Conservation (phyloP, 1,140 invertebrate species). For the Calliopsis andreniformis region DNA sequence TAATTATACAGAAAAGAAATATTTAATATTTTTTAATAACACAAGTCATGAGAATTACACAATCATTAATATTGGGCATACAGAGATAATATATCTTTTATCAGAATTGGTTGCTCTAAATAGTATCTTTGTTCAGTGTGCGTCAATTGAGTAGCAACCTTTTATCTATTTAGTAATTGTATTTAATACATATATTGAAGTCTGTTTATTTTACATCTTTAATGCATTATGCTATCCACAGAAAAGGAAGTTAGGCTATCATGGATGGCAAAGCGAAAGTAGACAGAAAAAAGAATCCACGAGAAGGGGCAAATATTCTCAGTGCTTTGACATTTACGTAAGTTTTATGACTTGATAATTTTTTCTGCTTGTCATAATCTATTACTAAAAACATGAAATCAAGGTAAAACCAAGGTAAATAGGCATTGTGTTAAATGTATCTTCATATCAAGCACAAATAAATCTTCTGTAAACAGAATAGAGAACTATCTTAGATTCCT, state of each 20-base stretch:
- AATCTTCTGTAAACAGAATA: not conserved
- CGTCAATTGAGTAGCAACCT: not conserved
- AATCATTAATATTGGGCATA: not conserved
- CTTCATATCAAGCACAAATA: conserved; percentile 3
- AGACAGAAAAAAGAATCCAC: conserved; percentile 81
- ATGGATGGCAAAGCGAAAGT: conserved; percentile 80
- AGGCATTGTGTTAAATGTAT: not conserved
- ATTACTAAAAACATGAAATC: not conserved
- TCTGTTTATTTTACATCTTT: not conserved
- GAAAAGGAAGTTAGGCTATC: not conserved
- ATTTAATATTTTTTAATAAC: not conserved
- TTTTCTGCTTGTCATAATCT: not conserved
- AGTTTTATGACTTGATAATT: conserved; percentile 66
- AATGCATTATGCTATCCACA: not conserved
- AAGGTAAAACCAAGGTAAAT: conserved; percentile 19
- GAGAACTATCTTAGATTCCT: conserved; percentile 19
- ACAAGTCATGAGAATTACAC: not conserved
- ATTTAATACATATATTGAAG: not conserved
- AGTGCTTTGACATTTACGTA: conserved; percentile 83
- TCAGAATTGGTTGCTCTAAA: not conserved
- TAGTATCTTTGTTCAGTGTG: not conserved
- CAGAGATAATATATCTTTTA: not conserved
- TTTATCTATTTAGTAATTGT: not conserved
- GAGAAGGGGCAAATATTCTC: conserved; percentile 82
- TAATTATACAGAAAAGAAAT: not conserved